These are phyloP conservation scores for Spongilla lacustris DNA, from an alignment of 37 sponge, comb jelly and placozoan genomes.

Conservation along the genomic window DNA sequence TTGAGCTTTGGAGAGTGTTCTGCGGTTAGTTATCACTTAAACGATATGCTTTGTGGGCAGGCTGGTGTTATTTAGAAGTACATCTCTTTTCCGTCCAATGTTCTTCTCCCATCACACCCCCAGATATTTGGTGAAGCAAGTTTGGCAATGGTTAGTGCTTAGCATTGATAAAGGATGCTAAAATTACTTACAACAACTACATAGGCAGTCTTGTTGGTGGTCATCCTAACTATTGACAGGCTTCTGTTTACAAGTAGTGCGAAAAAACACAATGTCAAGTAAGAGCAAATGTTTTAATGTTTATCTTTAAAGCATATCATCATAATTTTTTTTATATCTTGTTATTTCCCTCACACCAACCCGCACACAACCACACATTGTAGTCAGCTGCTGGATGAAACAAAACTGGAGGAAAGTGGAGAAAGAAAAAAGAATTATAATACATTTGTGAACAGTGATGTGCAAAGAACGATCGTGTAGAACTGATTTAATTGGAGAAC, in stretches of 20 bases:
- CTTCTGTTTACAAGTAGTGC: background rate
- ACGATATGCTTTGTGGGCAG: too few species aligned
- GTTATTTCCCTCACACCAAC: too few species aligned
- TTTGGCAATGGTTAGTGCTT: background rate
- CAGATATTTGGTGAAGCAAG: background rate
- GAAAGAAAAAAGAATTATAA: too few species aligned
- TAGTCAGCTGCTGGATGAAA: too few species aligned
- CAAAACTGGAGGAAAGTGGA: too few species aligned
- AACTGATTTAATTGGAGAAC: too few species aligned
- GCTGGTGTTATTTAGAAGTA: too few species aligned
- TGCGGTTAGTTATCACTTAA: background rate
- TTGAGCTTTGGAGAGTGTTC: background rate
- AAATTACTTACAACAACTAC: background rate
- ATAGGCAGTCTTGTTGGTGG: background rate
- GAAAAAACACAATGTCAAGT: background rate
- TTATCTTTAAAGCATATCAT: too few species aligned
- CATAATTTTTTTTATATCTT: too few species aligned
- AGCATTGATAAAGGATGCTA: background rate
- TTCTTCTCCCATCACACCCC: background rate
- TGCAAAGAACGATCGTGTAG: too few species aligned
- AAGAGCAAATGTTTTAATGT: background rate
- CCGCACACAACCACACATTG: too few species aligned
- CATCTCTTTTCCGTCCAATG: background rate
- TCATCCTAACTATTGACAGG: background rate
- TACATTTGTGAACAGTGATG: too few species aligned